Base-by-base conservation (phyloP, 2,113 vertebrate genomes). In the Hucho hucho region DNA sequence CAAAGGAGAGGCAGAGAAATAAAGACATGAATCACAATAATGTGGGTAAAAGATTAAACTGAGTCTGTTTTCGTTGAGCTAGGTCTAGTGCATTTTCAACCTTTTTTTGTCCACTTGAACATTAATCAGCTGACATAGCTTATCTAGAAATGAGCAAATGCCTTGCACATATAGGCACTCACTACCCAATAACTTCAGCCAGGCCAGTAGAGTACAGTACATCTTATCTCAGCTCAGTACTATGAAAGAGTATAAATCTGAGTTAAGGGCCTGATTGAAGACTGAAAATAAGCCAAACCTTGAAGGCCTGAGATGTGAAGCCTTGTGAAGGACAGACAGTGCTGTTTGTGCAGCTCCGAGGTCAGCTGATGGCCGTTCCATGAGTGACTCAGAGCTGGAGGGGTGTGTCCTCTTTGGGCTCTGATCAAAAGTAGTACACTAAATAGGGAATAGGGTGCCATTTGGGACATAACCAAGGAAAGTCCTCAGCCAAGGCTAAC, bases 221-320 rank as follows among this genome's bases (percentile, higher is more conserved):
- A 18, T 53, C 4, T n/a, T 28, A 64, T 29, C 64, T 66, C 25
- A 29, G 63, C 37, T 43, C 37, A 26, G 25, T 29, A 28, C 26
- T 66, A 25, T 29, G 64, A 18, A 25, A 29, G 6, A 32, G 26
- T 14, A 66, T 6, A 18, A 78, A 82, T 29, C 49, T 53, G 12
- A 5, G 16, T 53, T 14, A 4, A 53, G 16, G 16, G 16, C 49
- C 49, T 53, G 49, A 18, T 16, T 53, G 65, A 56, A 1, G 25
- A 83, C 75, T 83, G 83, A 82, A 73, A 84, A 81, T 77, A 69
- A 79, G 74, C 81, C 64, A 9, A 75, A 49, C 69, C 87, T 88
- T 88, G 89, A 89, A 78, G 80, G 73, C n/a, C n/a, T 81, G 70
- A 86, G 83, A 87, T 88, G 64, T 64, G 75, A 74, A 74, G 76